Base-by-base conservation (phyloP, 2,113 vertebrate species). In the Arothron firmamentum region DNA sequence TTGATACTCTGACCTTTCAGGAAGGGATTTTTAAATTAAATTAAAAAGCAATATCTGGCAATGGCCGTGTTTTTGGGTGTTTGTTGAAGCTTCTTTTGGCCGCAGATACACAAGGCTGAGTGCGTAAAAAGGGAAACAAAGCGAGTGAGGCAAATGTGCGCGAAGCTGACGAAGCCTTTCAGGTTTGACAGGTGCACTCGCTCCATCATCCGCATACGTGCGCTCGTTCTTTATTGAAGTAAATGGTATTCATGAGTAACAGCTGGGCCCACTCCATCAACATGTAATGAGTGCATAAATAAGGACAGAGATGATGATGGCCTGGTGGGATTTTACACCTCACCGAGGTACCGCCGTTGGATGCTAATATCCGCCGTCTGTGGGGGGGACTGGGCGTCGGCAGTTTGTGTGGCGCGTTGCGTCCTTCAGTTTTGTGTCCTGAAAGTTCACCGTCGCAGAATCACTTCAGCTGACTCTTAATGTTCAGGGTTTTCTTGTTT, bases 251-350 rank as follows among this genome's bases (percentile, higher is more conserved):
- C 56, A 56, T 11, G 17, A 56, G 54, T 52, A 84, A 80, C 83
- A 88, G 76, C 82, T 87, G 80, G 73, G 74, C 61, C 69, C 69
- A 60, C 67, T 83, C 76, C 72, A 81, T 79, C 72, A 81, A 57
- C 63, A 67, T 56, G 45, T 75, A 80, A 80, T 85, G 74, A 69
- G 55, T 43, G 15, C 56, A 74, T 67, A 59, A 80, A 78, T 68
- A 67, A 70, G 77, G 67, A 76, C 49, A 60, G 45, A 62, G 56
- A 65, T 70, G 66, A 75, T 76, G 64, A 75, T 80, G 72, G 65
- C 46, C 62, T 23, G 46, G 52, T 83, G 65, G 50, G 65, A 73
- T 66, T 56, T 51, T 66, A 43, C 59, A 72, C 55, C 52, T 63
- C 65, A 74, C 57, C 46, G 14, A 68, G 52, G 58, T 67, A 72